Conservation (phyloP, 2,113 vertebrate species). For the Jaculus jaculus region DNA sequence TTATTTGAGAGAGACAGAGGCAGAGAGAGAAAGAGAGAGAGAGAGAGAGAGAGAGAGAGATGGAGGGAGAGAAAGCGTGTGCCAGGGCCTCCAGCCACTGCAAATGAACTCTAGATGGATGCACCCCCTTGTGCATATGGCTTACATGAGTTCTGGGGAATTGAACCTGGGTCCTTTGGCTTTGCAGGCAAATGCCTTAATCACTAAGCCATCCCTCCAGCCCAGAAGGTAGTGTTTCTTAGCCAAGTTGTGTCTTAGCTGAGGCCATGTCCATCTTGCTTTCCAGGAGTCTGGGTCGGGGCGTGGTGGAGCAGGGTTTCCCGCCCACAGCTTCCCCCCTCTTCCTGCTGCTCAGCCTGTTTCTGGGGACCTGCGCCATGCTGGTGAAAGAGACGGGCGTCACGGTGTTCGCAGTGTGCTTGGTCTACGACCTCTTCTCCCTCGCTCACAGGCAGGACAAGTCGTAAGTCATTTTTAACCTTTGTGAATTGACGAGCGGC, state of each 20-base stretch:
- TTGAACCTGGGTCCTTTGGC: no score
- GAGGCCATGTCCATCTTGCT: conserved; percentile 31
- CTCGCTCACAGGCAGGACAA: conserved; percentile 87
- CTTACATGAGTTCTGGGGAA: no score
- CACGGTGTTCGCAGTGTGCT: conserved; percentile 96
- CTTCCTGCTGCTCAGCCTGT: conserved; percentile 90
- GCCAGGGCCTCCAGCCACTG: no score
- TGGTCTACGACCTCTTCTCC: conserved; percentile 94
- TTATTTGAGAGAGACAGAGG: no score
- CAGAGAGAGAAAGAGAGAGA: no score
- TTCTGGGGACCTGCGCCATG: conserved; percentile 97
- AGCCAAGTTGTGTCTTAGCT: background rate
- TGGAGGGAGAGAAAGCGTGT: no score
- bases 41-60: no score
- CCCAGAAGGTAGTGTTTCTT: background rate
- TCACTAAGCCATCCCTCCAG: no score
- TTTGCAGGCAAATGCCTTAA: no score
- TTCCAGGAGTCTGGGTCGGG: conserved; percentile 91
- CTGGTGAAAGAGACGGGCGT: conserved; percentile 98
- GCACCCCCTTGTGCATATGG: no score
- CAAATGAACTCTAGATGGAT: no score
- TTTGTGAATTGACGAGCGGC: background rate
- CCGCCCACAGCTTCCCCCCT: conserved; percentile 87
- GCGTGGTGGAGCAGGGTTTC: conserved; percentile 83
- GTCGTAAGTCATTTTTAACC: conserved; percentile 85